Conservation (phyloP, 2,797 vertebrate genomes). For the Euthynnus affinis region DNA sequence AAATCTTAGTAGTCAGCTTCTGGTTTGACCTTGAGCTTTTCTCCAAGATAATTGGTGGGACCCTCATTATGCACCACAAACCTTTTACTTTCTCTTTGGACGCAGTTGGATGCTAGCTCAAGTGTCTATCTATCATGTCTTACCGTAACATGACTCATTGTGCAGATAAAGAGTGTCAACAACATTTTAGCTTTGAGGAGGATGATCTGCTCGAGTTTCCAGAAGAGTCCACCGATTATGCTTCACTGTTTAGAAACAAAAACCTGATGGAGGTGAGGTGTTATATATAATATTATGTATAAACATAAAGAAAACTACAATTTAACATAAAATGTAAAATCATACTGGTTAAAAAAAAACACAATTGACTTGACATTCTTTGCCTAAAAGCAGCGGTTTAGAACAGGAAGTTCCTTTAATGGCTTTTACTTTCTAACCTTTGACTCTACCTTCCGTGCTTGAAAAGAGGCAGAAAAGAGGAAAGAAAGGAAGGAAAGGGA, state of each 20-base stretch:
- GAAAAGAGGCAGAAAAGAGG: slow-evolving; percentile 63
- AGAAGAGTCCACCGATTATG: slow-evolving; percentile 2
- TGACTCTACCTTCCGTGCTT: slow-evolving; percentile 50
- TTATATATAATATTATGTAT: not conserved
- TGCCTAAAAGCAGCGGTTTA: slow-evolving; percentile 31
- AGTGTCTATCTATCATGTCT: slow-evolving; percentile 39
- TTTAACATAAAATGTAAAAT: slow-evolving; percentile 8
- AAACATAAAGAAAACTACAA: slow-evolving; percentile 8
- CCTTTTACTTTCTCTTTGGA: slow-evolving; percentile 51
- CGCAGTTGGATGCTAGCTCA: slow-evolving; percentile 31
- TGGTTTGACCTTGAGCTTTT: slow-evolving; percentile 49
- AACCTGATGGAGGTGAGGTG: not conserved
- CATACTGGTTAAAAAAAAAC: slow-evolving; percentile 6
- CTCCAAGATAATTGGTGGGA: slow-evolving; percentile 20
- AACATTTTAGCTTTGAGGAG: slow-evolving; percentile 52
- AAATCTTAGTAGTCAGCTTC: slow-evolving; percentile 52
- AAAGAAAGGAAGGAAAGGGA: slow-evolving; percentile 72
- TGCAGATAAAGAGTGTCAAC: slow-evolving; percentile 38
- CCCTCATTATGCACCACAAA: slow-evolving; percentile 30
- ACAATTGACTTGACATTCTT: slow-evolving; percentile 4
- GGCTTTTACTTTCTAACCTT: slow-evolving; percentile 62
- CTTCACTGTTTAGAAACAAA: not conserved
- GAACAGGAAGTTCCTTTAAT: slow-evolving; percentile 55
- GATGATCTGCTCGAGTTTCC: slow-evolving; percentile 18
- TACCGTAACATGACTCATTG: slow-evolving; percentile 42